Conservation (phyloP, 1,140 invertebrate genomes). For the Caenorhabditis briggsae region DNA sequence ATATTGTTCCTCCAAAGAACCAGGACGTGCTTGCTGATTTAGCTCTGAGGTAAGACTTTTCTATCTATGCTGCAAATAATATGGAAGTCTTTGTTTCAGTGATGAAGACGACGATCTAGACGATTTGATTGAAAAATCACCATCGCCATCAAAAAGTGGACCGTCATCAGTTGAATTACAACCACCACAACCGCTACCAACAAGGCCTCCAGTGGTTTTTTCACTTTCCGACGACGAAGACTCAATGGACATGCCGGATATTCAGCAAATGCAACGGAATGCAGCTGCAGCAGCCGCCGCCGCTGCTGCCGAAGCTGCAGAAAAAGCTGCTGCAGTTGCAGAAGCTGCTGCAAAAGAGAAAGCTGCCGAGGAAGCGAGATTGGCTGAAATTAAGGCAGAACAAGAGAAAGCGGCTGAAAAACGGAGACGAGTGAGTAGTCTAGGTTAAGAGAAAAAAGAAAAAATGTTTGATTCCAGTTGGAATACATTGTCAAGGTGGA, state of each 20-base stretch:
- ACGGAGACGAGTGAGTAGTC: too few relatives aligned
- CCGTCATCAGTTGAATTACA: background rate
- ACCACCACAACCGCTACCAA: background rate
- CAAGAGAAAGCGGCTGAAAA: too few relatives aligned
- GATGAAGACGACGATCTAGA: constrained; percentile 24
- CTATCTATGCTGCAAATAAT: background rate
- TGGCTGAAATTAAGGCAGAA: too few relatives aligned
- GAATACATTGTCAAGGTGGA: background rate
- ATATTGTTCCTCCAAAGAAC: background rate
- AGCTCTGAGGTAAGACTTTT: background rate
- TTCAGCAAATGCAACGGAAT: background rate
- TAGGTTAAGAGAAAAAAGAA: too few relatives aligned
- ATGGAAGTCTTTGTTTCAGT: background rate
- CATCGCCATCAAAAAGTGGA: background rate
- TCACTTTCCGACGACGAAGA: constrained; percentile 19
- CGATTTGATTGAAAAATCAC: background rate
- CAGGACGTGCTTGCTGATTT: constrained; percentile 22
- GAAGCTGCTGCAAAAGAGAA: background rate
- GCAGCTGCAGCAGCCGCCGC: background rate
- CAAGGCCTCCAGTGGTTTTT: constrained; percentile 23
- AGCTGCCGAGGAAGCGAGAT: background rate
- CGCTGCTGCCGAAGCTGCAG: background rate
- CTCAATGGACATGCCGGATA: constrained; percentile 43
- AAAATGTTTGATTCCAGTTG: background rate
- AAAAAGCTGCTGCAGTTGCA: background rate